Conservation (phyloP, 2,888 invertebrate species). For the Luperina testacea region DNA sequence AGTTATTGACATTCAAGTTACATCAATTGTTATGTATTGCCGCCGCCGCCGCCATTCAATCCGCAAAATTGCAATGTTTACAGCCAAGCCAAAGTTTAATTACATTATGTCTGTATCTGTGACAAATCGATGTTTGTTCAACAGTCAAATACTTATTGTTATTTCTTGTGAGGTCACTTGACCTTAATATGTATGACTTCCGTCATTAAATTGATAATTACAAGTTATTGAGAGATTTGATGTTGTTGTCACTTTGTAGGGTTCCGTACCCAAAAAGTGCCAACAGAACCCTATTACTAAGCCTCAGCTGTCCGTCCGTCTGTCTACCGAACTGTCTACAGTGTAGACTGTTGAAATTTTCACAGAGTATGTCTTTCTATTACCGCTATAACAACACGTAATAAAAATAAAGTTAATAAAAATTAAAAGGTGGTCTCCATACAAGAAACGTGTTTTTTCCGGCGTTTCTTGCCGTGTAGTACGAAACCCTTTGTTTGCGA, state of each 20-base stretch:
- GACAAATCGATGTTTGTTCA: conserved; percentile 22
- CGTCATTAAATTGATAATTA: conserved; percentile 22
- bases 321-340: not conserved
- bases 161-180: conserved; percentile 5
- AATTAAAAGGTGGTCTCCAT: no score
- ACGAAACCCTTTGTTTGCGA: no score
- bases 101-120: conserved; percentile 5
- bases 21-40: not conserved
- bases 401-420: no score
- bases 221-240: not conserved
- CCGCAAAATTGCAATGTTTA: conserved; percentile 24
- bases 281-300: no score
- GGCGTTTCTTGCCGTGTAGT: not conserved
- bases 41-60: not conserved
- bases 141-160: conserved; percentile 2
- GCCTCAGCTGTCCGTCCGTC: no score
- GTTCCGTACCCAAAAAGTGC: not conserved
- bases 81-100: not conserved
- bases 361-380: not conserved
- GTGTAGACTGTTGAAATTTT: not conserved
- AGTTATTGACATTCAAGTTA: not conserved
- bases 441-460: not conserved
- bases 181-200: conserved; percentile 17
- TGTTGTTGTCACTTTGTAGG: not conserved
- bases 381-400: no score